Evolutionary conservation across 1,140 invertebrate genomes (phyloP), one percentile per base, ranked within the genome.

Genomic region (Lamellibrachia luymesi): DNA sequence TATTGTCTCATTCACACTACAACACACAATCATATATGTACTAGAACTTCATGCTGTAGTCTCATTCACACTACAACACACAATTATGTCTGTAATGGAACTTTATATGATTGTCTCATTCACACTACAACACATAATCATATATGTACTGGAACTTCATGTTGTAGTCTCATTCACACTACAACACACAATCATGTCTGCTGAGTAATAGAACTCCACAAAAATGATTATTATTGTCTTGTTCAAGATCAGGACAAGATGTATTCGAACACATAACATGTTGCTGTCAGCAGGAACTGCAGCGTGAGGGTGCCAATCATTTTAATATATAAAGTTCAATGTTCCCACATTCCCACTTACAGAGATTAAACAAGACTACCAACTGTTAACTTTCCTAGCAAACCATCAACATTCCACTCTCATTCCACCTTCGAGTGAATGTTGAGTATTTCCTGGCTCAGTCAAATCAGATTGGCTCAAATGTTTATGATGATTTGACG

Each of bases 181-280:
- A 80, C 64, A 80, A 80, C 6, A 80, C 64, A 56, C 64, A 80
- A 22, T 80, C 8, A 22, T 2, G 25, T 80, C 25, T 80, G 13
- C 38, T 38, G 38, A 38, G 38, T 80, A 80, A 4, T 22, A 2
- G 17, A 80, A 80, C 64, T 80, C 25, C 17, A 22, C 17, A 80
- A 38, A 38, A 38, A 38, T 38, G 0, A 38, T 38, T 38, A 38
- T 38, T 38, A 38, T 38, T 38, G 38, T 38, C 38, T 38, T 38
- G 38, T 38, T 38, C 38, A 38, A 38, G 38, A 38, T 38, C 92
- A 91, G 51, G 92, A 93, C 6, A 94, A 89, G 2, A 92, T 51
- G 91, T 56, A 90, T 5, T 94, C 94, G 92, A 94, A 93, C 52
- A 52, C 64, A 50, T 89, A 93, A 52, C 80, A 93, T 49, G 50